Percentiles rank a stretch among this genome's conserved stretches.
Conservation (phyloP, 1,140 invertebrate species). For the Campoletis sonorensis region DNA sequence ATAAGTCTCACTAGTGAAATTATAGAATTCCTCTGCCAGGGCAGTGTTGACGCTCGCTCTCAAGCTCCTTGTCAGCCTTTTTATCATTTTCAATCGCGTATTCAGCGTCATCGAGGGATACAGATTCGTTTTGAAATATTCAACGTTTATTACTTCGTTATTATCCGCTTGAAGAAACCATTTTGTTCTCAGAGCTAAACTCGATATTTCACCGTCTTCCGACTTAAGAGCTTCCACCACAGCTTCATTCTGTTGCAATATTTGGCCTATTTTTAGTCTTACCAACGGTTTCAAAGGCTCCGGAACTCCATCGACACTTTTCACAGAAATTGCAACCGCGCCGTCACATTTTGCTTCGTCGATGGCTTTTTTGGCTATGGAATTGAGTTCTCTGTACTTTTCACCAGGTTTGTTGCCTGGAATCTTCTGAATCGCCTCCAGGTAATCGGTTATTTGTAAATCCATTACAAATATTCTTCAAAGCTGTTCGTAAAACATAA, state of each 20-base stretch:
- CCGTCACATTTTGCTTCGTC: conserved; percentile 17
- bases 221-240: conserved; percentile 63
- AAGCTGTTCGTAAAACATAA: too few species aligned
- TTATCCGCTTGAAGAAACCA: conserved; percentile 62
- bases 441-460: conserved; percentile 43
- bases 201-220: conserved; percentile 57
- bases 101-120: conserved; percentile 59
- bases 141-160: conserved; percentile 50
- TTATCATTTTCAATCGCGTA: conserved; percentile 60
- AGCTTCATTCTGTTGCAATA: conserved; percentile 43
- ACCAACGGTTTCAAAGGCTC: conserved; percentile 53
- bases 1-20: conserved; percentile 42
- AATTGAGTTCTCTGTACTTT: conserved; percentile 61
- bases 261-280: conserved; percentile 56
- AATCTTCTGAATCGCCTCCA: conserved; percentile 64
- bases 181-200: conserved; percentile 59
- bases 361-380: conserved; percentile 49
- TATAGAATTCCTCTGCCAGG: conserved; percentile 61
- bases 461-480: conserved; percentile 31
- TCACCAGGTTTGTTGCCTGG: conserved; percentile 57
- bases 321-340: not conserved
- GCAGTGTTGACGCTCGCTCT: conserved; percentile 4
- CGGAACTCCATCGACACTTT: conserved; percentile 46
- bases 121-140: conserved; percentile 59
- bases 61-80: conserved; percentile 52